Evolutionary conservation across 1,140 invertebrate species (phyloP).

Genomic region (Drosophila nannoptera): DNA sequence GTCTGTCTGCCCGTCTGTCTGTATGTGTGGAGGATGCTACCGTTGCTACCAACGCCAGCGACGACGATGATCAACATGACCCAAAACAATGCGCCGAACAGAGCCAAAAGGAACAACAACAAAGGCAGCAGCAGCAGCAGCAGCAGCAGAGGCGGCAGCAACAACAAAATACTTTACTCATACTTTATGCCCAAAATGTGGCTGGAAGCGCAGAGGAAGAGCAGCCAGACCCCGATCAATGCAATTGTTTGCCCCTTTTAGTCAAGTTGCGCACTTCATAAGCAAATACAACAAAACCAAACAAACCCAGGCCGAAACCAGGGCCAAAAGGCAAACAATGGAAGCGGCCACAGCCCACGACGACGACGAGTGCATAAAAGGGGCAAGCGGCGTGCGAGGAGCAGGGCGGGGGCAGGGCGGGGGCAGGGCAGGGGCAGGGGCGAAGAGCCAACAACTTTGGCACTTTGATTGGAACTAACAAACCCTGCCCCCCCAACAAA

Average conservation of each 20-base stretch:
- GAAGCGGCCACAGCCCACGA: constrained; percentile 50
- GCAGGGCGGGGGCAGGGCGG: not conserved
- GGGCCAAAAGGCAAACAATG: constrained; percentile 75
- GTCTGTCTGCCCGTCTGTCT: constrained; percentile 2
- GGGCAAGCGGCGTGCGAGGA: not conserved
- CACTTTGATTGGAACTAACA: constrained; percentile 68
- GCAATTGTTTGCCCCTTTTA: constrained; percentile 77
- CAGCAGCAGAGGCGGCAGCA: no score
- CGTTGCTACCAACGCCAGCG: constrained; percentile 59
- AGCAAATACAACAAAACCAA: constrained; percentile 69
- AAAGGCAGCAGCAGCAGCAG: no score
- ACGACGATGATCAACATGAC: constrained; percentile 68
- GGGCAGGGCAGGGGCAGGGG: not conserved
- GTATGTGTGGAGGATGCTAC: constrained; percentile 61
- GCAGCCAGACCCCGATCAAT: constrained; percentile 55
- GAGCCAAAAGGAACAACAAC: constrained; percentile 34
- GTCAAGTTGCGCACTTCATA: constrained; percentile 77
- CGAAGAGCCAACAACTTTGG: constrained; percentile 48
- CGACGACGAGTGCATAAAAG: constrained; percentile 23
- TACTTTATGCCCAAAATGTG: constrained; percentile 75
- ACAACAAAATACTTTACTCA: constrained; percentile 71
- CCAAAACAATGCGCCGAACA: constrained; percentile 69
- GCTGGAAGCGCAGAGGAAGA: constrained; percentile 2
- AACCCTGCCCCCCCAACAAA: constrained; percentile 12
- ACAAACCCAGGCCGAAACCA: constrained; percentile 33